Conservation (phyloP, 2,797 vertebrate genomes). For the Argya squamiceps region DNA sequence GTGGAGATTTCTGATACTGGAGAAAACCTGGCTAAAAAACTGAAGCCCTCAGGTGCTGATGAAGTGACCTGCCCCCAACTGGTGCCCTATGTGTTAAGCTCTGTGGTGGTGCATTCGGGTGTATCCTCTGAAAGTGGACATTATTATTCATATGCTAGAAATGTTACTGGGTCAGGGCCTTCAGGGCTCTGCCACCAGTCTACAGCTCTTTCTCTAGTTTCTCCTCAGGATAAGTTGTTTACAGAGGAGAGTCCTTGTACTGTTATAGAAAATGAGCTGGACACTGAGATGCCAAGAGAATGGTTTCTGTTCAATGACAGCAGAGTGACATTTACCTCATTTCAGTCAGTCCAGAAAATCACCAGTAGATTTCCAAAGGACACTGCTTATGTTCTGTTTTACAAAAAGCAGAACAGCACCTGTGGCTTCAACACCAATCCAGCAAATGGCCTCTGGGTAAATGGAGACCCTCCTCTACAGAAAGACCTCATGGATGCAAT, state of each 20-base stretch:
- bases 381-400: slow-evolving; percentile 96
- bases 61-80: slow-evolving; percentile 76
- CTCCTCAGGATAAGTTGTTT: slow-evolving; percentile 66
- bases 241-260: slow-evolving; percentile 62
- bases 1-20: slow-evolving; percentile 87
- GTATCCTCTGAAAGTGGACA: slow-evolving; percentile 97
- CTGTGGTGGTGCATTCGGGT: slow-evolving; percentile 96
- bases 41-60: slow-evolving; percentile 90
- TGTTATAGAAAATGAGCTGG: slow-evolving; percentile 75
- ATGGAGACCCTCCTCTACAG: slow-evolving; percentile 92
- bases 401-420: slow-evolving; percentile 87
- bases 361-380: slow-evolving; percentile 97
- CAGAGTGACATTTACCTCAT: slow-evolving; percentile 95
- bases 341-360: slow-evolving; percentile 97
- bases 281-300: slow-evolving; percentile 82
- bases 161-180: slow-evolving; percentile 81
- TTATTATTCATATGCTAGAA: slow-evolving; percentile 95
- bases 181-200: slow-evolving; percentile 71
- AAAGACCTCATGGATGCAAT: slow-evolving; percentile 98
- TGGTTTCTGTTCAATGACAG: slow-evolving; percentile 99
- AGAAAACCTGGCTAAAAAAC: slow-evolving; percentile 95
- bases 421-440: slow-evolving; percentile 62
- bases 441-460: slow-evolving; percentile 82
- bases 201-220: slow-evolving; percentile 71
- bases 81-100: slow-evolving; percentile 89